Evolutionary conservation across 2,113 vertebrate genomes (phyloP).

Genomic region (Podilymbus podiceps): DNA sequence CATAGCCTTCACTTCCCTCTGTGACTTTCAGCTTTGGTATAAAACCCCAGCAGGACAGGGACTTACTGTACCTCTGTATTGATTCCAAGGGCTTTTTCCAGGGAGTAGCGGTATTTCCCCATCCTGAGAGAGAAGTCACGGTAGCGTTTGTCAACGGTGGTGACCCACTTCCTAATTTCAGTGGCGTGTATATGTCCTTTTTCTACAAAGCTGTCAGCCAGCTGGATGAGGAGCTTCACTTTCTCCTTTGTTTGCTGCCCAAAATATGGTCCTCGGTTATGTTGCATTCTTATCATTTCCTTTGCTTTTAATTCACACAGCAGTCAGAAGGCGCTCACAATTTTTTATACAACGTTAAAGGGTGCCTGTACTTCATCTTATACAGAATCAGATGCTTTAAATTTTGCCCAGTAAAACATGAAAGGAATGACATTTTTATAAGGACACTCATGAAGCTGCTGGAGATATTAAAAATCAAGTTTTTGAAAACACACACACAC

Average conservation of each 20-base stretch:
- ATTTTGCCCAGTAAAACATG: background rate
- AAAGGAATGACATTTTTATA: slow-evolving; percentile 2
- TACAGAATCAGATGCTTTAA: background rate
- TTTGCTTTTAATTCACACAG: slow-evolving; percentile 5
- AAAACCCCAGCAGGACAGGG: background rate
- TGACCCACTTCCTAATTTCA: slow-evolving; percentile 97
- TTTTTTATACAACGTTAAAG: background rate
- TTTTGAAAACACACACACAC: background rate
- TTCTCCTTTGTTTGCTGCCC: slow-evolving; percentile 97
- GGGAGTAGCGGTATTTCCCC: slow-evolving; percentile 88
- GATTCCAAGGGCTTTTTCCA: slow-evolving; percentile 92
- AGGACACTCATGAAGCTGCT: background rate
- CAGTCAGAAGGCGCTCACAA: background rate
- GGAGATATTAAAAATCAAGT: background rate
- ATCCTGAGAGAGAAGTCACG: slow-evolving; percentile 93
- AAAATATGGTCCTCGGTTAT: slow-evolving; percentile 61
- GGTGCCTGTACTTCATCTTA: background rate
- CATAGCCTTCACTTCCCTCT: background rate
- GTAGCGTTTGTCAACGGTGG: slow-evolving; percentile 92
- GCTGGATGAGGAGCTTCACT: slow-evolving; percentile 95
- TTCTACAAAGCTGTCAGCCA: slow-evolving; percentile 95
- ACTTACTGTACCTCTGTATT: slow-evolving; percentile 84
- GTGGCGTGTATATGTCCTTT: slow-evolving; percentile 93
- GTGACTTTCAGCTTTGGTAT: background rate
- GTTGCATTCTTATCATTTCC: background rate